A percentile compares a stretch with the other conserved stretches of the same genome.
Conservation (phyloP, 2,113 vertebrate species). For the Apeltes quadracus region DNA sequence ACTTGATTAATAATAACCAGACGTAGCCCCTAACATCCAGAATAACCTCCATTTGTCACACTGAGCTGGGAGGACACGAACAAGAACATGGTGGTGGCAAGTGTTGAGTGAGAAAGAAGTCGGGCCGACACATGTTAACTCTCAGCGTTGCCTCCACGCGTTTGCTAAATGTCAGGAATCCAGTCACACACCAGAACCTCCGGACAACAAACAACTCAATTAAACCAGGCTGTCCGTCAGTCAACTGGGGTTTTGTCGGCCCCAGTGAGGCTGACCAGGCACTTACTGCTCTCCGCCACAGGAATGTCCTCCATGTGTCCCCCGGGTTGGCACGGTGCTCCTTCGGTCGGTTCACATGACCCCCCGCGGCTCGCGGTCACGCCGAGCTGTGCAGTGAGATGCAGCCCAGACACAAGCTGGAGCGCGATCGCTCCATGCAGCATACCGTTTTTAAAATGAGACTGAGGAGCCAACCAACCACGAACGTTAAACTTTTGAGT, state of each 20-base stretch:
- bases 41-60: conserved; percentile 8
- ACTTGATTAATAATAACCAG: conserved; percentile 10
- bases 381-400: conserved; percentile 34
- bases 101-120: conserved; percentile 13
- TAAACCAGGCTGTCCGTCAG: conserved; percentile 45
- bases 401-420: conserved; percentile 17
- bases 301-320: conserved; percentile 67
- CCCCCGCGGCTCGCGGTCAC: too few species aligned
- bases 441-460: conserved; percentile 15
- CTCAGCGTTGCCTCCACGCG: neutral
- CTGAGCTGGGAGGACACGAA: conserved; percentile 10
- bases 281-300: conserved; percentile 51
- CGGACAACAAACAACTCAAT: conserved; percentile 20
- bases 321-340: conserved; percentile 56
- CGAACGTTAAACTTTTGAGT: neutral
- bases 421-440: neutral
- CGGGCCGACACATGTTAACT: conserved; percentile 2
- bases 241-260: conserved; percentile 28
- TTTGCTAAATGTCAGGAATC: conserved; percentile 9
- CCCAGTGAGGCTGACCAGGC: conserved; percentile 45
- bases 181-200: conserved; percentile 7
- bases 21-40: conserved; percentile 9
- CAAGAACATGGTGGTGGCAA: conserved; percentile 10
- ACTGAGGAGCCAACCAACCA: neutral
- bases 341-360: conserved; percentile 74